Evolutionary conservation across 2,113 vertebrate genomes (phyloP), one percentile per base, ranked within the genome.

Genomic region (Haemorhous mexicanus): DNA sequence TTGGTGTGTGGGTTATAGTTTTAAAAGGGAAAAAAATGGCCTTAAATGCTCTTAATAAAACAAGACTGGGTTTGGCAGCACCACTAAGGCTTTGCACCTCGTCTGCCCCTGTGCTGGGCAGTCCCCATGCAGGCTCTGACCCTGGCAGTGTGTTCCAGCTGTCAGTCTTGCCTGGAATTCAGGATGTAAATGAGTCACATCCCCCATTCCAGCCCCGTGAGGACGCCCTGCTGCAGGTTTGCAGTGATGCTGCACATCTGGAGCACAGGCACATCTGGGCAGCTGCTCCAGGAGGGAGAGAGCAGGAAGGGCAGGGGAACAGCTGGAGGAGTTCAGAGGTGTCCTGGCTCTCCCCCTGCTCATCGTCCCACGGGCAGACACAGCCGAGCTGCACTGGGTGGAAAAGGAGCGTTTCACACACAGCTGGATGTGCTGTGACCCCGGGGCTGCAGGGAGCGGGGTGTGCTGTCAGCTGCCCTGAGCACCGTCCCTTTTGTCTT

Each of bases 161-260:
- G 53, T 2, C 79, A 43, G 41, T 5, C 10, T 13, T 10, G 19
- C 47, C 73, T 33, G 32, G 43, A 80, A 61, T 39, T 28, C 70
- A 3, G 9, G 28, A 27, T 46, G 0, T 3, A 24, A 9, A 5
- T 0, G 4, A 58, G 10, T n/a, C 6, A 1, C 0, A 3, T 27
- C 50, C 73, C 69, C 0, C 0, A 0, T 4, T 17, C 27, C 61
- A n/a, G 46, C 37, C 11, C 78, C 7, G 44, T 0, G 39, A 44
- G 47, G 66, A 37, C 3, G 1, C 1, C 2, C 64, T 9, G 52
- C 78, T 10, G 35, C 9, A 6, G 63, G 15, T 5, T 7, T 32
- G 68, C 44, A 23, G 78, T 2, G n/a, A 20, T 12, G n/a, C 82
- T 24, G 85, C 93, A 89, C 92, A 88, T 56, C 91, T 92, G 96